Base-by-base conservation (phyloP, 2,113 vertebrate genomes). In the Sphaerodactylus townsendi region DNA sequence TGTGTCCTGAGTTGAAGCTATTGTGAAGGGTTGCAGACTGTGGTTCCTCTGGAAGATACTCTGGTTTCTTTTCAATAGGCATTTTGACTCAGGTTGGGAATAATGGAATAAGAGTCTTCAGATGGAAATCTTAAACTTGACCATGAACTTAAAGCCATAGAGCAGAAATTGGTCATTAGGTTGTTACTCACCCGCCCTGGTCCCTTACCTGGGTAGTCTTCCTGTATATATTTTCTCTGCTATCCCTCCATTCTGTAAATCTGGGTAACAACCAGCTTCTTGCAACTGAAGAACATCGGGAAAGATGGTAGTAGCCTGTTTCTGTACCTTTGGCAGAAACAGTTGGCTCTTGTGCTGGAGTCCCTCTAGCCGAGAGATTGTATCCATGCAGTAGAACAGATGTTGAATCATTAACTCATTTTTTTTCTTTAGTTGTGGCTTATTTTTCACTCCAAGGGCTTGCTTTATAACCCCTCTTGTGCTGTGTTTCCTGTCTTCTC, bases 21-120 rank as follows among this genome's bases (percentile, higher is more conserved):
- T 30, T 69, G 30, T 68, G 28, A 35, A 2, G 30, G 50, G 70
- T 17, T 77, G 82, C 64, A 9, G 50, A 48, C 53, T 80, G 25
- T 35, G 59, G 68, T 82, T 86, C 35, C 44, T 48, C 82, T 56
- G 44, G 39, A 66, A 65, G 89, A 81, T 79, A 44, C 19, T 65
- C 30, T 86, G 39, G 23, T 30, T 3, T 6, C n/a, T 3, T 85
- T 50, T 10, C 59, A 33, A 10, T 62, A 66, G 14, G n/a, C 13
- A 30, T 53, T 48, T 68, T 76, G 41, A 39, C 39, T 82, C 33
- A 14, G 19, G 11, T 64, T 77, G 68, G 25, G 75, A 65, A 53
- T 53, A 50, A 8, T 65, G 68, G 80, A 69, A 77, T 30, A n/a
- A 41, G 33, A n/a, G 19, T 68, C 77, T 66, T n/a, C 53, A 23